Evolutionary conservation across 2,888 invertebrate genomes (phyloP).

Genomic region (Leucophenga montana): DNA sequence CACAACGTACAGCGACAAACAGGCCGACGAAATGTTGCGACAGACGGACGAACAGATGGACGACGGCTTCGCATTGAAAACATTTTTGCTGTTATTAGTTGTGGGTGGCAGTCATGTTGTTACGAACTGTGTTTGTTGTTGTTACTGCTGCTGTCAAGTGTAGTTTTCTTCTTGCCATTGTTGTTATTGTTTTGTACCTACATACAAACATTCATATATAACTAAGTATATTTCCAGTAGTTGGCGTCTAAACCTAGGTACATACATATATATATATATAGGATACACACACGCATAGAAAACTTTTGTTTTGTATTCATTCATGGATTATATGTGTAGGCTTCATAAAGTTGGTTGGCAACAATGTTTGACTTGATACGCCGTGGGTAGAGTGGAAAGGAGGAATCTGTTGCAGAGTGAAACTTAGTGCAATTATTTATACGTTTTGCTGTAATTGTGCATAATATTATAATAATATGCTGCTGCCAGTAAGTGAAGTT

Average conservation of each 20-base stretch:
- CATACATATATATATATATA: too few relatives aligned
- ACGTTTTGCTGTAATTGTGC: too few relatives aligned
- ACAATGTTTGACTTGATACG: background rate
- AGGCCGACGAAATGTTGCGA: background rate
- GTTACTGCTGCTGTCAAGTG: background rate
- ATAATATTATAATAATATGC: too few relatives aligned
- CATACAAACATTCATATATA: too few relatives aligned
- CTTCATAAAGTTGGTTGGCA: background rate
- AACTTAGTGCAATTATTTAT: too few relatives aligned
- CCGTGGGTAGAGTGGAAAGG: too few relatives aligned
- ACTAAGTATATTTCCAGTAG: background rate
- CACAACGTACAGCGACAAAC: background rate
- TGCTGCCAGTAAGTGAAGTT: too few relatives aligned
- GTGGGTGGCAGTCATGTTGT: constrained; percentile 9
- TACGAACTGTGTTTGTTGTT: background rate
- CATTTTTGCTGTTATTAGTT: background rate
- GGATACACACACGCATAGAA: background rate
- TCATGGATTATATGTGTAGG: background rate
- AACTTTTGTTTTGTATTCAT: constrained; percentile 6
- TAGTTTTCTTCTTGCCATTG: background rate
- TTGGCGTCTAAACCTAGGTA: background rate
- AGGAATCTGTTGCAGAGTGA: too few relatives aligned
- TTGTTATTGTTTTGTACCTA: background rate
- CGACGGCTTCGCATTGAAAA: background rate
- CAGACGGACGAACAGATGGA: background rate